Base-by-base conservation (phyloP, 2,888 invertebrate species). In the Lutraria lutraria region DNA sequence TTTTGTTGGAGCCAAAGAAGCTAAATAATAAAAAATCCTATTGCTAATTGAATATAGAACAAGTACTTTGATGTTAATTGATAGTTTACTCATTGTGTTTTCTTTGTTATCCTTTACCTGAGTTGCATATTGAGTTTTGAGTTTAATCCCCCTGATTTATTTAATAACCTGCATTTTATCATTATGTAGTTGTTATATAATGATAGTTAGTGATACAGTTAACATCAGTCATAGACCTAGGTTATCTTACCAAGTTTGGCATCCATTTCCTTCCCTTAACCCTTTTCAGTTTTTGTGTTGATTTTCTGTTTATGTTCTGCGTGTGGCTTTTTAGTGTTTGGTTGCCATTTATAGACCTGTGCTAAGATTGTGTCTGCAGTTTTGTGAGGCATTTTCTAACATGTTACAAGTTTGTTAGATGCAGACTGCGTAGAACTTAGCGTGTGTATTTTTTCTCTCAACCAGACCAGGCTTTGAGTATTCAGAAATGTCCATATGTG, bases 281-380 rank as follows among this genome's bases (percentile, higher is more conserved):
- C 76, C 76, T 60, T 60, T 60, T 21, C 21, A 34, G 56, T 56
- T 52, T 72, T 52, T 86, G 86, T 81, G 52, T 52, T 60, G 29
- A 83, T 68, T 76, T 87, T 87, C 76, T 63, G 83, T 88, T 86
- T 79, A 72, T 52, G 34, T 84, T 84, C 21, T 43, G 31, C 31
- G 68, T 88, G 80, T 80, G 54, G 88, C 85, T 90, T 85, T 53
- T 81, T 90, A 88, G 88, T 56, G 54, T 54, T 90, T 31, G 72
- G 72, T 86, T 82, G 82, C 56, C 76, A 13, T 76, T 76, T 76
- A 16, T 85, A 82, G 81, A 54, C 76, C 81, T 86, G n/a, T 53
- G 79, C 88, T 87, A 86, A 89, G 92, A 92, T 92, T 92, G 92
- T 92, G 89, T 89, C 89, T 90, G 90, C 92, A 90, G 92, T 83